Evolutionary conservation across 2,113 vertebrate genomes (phyloP).

Genomic region (Dipodomys ordii): DNA sequence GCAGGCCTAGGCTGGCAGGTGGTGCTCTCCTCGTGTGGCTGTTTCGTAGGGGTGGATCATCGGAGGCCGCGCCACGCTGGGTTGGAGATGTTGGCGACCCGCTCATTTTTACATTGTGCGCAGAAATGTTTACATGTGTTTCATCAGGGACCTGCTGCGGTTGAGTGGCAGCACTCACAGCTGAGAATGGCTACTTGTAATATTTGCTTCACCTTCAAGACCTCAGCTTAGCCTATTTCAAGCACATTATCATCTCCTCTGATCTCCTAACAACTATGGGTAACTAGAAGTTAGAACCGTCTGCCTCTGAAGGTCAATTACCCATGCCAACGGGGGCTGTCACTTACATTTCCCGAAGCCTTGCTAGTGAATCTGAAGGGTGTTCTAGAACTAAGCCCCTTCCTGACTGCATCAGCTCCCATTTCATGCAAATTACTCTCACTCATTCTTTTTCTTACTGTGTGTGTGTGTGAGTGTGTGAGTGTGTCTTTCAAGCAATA

Average conservation of each 20-base stretch:
- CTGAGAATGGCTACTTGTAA: background rate
- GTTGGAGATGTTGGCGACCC: background rate
- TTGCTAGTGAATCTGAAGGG: background rate
- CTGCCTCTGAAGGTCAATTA: background rate
- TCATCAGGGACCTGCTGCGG: background rate
- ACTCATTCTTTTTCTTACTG: too few relatives aligned
- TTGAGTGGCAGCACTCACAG: background rate
- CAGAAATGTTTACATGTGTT: background rate
- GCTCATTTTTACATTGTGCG: background rate
- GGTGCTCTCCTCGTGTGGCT: too few relatives aligned
- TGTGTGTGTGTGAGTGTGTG: too few relatives aligned
- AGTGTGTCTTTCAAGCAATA: too few relatives aligned
- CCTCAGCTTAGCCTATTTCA: constrained; percentile 23
- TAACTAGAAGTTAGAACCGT: background rate
- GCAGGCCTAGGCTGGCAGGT: background rate
- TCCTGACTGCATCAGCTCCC: background rate
- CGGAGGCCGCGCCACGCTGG: background rate
- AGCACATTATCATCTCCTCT: background rate
- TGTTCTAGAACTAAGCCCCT: too few relatives aligned
- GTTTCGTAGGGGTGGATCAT: background rate
- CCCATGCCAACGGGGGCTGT: background rate
- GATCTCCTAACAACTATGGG: background rate
- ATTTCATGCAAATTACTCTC: background rate
- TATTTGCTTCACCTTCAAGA: background rate
- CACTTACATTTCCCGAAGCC: background rate